Evolutionary conservation across 2,888 invertebrate genomes (phyloP).

Genomic region (Rhagonycha fulva): DNA sequence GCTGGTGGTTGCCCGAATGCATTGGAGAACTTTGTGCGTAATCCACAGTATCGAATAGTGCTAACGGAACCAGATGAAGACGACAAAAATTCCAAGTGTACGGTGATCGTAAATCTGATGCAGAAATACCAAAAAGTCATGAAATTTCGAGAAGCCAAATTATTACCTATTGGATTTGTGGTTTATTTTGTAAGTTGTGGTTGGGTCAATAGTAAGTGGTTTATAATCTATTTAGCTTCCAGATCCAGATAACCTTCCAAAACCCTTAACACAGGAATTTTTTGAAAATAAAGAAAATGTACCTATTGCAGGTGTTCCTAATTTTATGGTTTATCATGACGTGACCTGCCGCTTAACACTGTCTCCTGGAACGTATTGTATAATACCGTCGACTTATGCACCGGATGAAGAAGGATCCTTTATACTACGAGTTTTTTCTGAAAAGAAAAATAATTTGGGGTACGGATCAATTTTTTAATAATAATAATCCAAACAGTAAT

Average conservation of each 20-base stretch:
- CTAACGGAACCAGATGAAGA: constrained; percentile 79
- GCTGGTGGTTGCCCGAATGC: constrained; percentile 97
- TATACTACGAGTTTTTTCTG: constrained; percentile 92
- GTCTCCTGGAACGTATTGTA: constrained; percentile 91
- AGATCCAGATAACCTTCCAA: constrained; percentile 68
- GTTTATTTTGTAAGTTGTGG: constrained; percentile 78
- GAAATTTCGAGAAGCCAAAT: constrained; percentile 86
- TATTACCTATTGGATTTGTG: constrained; percentile 94
- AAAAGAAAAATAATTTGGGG: constrained; percentile 86
- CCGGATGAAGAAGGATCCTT: constrained; percentile 96
- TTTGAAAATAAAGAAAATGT: constrained; percentile 95
- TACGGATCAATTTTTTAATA: constrained; percentile 57
- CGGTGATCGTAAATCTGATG: constrained; percentile 92
- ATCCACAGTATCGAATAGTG: constrained; percentile 89
- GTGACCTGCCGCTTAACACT: constrained; percentile 91
- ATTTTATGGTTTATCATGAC: constrained; percentile 95
- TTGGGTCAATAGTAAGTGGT: constrained; percentile 27
- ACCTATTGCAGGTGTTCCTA: constrained; percentile 87
- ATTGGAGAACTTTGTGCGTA: constrained; percentile 87
- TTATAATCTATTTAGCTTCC: too few species aligned
- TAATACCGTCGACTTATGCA: constrained; percentile 96
- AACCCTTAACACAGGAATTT: constrained; percentile 81
- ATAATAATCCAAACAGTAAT: too few species aligned
- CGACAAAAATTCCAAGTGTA: constrained; percentile 88
- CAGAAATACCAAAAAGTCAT: constrained; percentile 94